Base-by-base conservation (phyloP, 1,140 invertebrate species). In the Drosophila novamexicana region DNA sequence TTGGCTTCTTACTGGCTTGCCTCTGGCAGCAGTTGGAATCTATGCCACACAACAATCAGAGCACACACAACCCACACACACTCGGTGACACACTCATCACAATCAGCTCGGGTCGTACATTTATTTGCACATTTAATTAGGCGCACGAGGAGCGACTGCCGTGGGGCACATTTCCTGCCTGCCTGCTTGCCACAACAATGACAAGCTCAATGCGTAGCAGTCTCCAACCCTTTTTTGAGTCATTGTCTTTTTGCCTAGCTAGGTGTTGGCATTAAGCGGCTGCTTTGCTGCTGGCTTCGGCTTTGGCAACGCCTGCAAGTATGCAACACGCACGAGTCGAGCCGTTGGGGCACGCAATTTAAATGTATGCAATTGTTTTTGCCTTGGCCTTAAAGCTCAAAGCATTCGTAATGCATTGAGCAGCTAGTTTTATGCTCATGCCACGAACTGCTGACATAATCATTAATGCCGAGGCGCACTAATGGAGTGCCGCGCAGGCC, bases 101-200 rank as follows among this genome's bases (percentile, higher is more conserved):
- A 85, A 85, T 85, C 81, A 85, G 77, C 77, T 74, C 64, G 75
- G 68, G 74, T 75, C 81, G 74, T 76, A 86, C 79, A 82, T 86
- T 86, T 92, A 91, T 79, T 93, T 93, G 76, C 71, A 89, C 85
- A 90, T 90, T 85, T 89, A 89, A 89, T 89, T 84, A 89, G 84
- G 77, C 81, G 75, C 83, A 83, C 80, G 69, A 85, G 71, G 45
- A 52, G 63, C 56, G 42, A 69, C 45, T 64, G 79, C 81, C 81
- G 68, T 77, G 67, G 77, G 81, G 59, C 81, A 81, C 61, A 81
- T 77, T 82, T 82, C 80, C 80, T 81, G 68, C 39, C 71, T 10
- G 44, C 54, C 50, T 54, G 18, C 59, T 5, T 10, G 39, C 5
- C 32, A 72, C 44, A 72, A 59, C 70, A 73, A 49, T 65, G 32